Evolutionary conservation across 2,888 invertebrate genomes (phyloP), one percentile per base, ranked within the genome.

Genomic region (Gymnosoma rotundatum): DNA sequence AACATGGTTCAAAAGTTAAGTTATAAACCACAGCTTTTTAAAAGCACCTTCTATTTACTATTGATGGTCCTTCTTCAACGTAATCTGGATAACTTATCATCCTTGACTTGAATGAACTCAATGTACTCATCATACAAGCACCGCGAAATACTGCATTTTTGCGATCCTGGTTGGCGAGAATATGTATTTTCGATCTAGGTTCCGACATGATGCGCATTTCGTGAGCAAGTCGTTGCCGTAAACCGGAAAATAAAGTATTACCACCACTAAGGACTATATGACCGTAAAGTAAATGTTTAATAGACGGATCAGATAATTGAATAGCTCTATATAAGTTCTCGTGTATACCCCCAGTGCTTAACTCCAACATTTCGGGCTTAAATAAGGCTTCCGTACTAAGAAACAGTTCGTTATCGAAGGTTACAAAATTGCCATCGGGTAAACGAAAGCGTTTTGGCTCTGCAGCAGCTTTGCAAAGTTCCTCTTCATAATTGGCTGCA

Each of bases 231-330:
- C 78, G 70, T 21, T 70, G 21, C 21, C 45, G 63, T 8, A 78
- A 18, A 8, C 78, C 78, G 1, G 54, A 14, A 48, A 78, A 78
- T 5, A 78, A 70, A 9, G 78, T 70, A 70, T 70, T 78, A 8
- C 78, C 78, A 3, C 78, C 78, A 48, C 78, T 78, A 48, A 78
- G 38, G 6, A 78, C 70, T 16, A 78, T 70, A 54, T 70, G 78
- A 48, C 36, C 36, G 21, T 78, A 78, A 14, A 78, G 63, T 21
- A 78, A 45, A 20, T 70, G 20, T 21, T 20, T 70, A 36, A 78
- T 63, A 2, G 63, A 70, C 0, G 21, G 3, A 45, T 78, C 78
- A 8, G 56, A 36, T 54, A 78, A 36, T 10, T 70, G 70, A 42
- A 78, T 38, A 36, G 70, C 45, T 60, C 78, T 61, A 36, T 56